These are phyloP conservation scores for Oryzias woworae DNA, from an alignment of 2,113 vertebrate genomes.

Conservation along the genomic window DNA sequence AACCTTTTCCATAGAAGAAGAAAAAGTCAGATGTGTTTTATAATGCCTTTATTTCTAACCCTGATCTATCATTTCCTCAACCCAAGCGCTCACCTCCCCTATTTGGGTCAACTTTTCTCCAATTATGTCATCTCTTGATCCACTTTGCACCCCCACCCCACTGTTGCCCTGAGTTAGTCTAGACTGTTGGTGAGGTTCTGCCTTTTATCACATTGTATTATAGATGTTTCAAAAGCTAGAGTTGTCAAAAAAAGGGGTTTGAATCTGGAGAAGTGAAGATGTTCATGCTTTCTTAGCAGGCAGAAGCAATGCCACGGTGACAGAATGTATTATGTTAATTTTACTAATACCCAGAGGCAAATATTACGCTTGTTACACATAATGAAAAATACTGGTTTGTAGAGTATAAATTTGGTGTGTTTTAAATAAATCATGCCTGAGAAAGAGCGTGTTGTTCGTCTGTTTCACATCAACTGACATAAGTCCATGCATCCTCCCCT, in stretches of 20 bases:
- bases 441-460: slow-evolving; percentile 54
- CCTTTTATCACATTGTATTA: slow-evolving; percentile 91
- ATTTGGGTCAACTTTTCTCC: slow-evolving; percentile 2
- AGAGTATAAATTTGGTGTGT: slow-evolving; percentile 94
- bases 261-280: slow-evolving; percentile 78
- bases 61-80: slow-evolving; percentile 45
- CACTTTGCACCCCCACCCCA: slow-evolving; percentile 28
- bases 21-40: slow-evolving; percentile 83
- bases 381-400: slow-evolving; percentile 89
- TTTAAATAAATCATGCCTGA: slow-evolving; percentile 97
- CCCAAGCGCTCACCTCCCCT: slow-evolving; percentile 22
- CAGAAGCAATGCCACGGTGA: slow-evolving; percentile 82
- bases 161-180: slow-evolving; percentile 75
- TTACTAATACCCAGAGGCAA: slow-evolving; percentile 89
- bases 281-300: slow-evolving; percentile 83
- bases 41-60: slow-evolving; percentile 74
- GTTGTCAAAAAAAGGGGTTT: slow-evolving; percentile 74
- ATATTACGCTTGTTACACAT: slow-evolving; percentile 87
- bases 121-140: slow-evolving; percentile 40
- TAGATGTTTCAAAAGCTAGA: slow-evolving; percentile 82
- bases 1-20: slow-evolving; percentile 92
- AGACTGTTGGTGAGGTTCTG: slow-evolving; percentile 84
- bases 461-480: slow-evolving; percentile 21
- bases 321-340: slow-evolving; percentile 91
- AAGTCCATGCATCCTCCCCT: neutral